A percentile compares a stretch with the other conserved stretches of the same genome.
These are phyloP conservation scores for Penaeus chinensis DNA, from an alignment of 1,140 invertebrate species.

Conservation along the genomic window DNA sequence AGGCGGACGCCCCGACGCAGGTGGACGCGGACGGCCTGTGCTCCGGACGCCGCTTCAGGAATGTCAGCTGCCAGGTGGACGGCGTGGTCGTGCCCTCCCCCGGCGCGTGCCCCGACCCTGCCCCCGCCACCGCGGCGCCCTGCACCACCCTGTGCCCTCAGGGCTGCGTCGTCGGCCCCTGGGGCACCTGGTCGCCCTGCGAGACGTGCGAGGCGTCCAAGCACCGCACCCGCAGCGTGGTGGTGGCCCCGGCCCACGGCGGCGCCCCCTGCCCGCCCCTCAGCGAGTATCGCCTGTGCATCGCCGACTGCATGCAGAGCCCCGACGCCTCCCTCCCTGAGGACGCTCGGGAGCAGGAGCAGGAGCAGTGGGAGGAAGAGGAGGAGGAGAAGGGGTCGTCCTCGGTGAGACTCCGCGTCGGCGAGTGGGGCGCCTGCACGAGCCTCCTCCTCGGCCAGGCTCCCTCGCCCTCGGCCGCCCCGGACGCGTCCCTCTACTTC, in stretches of 20 bases:
- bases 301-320: slow-evolving; percentile 20
- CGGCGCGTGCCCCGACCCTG: slow-evolving; percentile 30
- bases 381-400: not conserved
- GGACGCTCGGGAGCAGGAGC: no score
- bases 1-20: not conserved
- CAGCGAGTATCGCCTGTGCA: slow-evolving; percentile 37
- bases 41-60: slow-evolving; percentile 16
- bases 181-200: slow-evolving; percentile 40
- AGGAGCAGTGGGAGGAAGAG: no score
- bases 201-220: slow-evolving; percentile 31
- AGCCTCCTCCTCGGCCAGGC: no score
- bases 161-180: slow-evolving; percentile 41
- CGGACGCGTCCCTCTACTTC: slow-evolving; percentile 20
- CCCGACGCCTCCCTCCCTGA: no score
- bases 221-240: slow-evolving; percentile 36
- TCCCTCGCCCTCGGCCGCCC: not conserved
- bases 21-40: slow-evolving; percentile 42
- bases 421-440: slow-evolving; percentile 45
- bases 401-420: slow-evolving; percentile 29
- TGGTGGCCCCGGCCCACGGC: slow-evolving; percentile 34
- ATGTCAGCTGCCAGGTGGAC: slow-evolving; percentile 27
- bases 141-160: slow-evolving; percentile 45
- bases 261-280: slow-evolving; percentile 41
- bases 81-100: not conserved
- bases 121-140: not conserved